Evolutionary conservation across 2,888 invertebrate species (phyloP).

Genomic region (Ceramica pisi): DNA sequence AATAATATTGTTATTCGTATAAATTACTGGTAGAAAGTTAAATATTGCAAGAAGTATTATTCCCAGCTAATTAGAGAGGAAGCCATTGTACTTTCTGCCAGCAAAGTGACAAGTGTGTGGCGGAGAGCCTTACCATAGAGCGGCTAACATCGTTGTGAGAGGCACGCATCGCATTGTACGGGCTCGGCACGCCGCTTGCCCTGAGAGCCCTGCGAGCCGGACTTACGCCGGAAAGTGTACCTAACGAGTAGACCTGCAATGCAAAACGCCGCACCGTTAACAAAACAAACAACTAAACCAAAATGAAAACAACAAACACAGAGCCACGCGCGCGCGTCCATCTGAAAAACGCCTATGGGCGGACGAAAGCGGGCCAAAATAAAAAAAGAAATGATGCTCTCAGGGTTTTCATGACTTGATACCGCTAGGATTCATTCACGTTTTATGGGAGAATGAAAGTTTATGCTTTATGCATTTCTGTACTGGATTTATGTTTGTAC

Average conservation of each 20-base stretch:
- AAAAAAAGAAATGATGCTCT: constrained; percentile 83
- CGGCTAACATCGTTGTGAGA: constrained; percentile 91
- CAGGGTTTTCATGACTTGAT: constrained; percentile 85
- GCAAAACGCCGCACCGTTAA: constrained; percentile 91
- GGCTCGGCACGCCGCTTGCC: constrained; percentile 89
- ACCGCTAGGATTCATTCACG: constrained; percentile 82
- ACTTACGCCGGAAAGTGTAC: constrained; percentile 91
- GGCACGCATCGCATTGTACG: constrained; percentile 91
- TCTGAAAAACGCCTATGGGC: constrained; percentile 88
- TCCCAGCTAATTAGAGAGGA: constrained; percentile 59
- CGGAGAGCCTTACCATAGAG: constrained; percentile 88
- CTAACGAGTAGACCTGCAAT: constrained; percentile 92
- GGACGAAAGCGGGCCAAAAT: constrained; percentile 86
- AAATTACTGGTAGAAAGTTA: constrained; percentile 73
- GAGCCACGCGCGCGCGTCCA: constrained; percentile 88
- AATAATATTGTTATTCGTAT: constrained; percentile 56
- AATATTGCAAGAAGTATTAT: constrained; percentile 11
- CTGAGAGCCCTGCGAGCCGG: constrained; percentile 90
- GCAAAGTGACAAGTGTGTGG: constrained; percentile 74
- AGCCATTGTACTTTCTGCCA: constrained; percentile 74
- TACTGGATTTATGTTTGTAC: constrained; percentile 70
- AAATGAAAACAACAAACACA: constrained; percentile 83
- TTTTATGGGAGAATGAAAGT: constrained; percentile 81
- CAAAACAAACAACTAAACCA: constrained; percentile 87
- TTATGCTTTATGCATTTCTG: constrained; percentile 62